Evolutionary conservation across 2,888 invertebrate species (phyloP), one percentile per base, ranked within the genome.

Genomic region (Nymphalis urticae): DNA sequence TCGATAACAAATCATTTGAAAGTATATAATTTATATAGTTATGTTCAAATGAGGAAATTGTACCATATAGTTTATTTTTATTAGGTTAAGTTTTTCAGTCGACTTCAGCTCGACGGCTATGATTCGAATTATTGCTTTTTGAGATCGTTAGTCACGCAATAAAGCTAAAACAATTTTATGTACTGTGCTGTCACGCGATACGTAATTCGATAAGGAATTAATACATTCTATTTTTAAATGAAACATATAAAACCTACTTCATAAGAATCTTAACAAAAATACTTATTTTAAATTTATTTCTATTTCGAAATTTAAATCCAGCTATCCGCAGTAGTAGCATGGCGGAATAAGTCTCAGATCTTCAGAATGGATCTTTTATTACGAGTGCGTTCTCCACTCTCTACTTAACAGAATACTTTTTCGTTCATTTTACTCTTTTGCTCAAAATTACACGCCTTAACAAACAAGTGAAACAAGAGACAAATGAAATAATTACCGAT

Each of bases 121-220:
- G 42, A 32, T 24, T 61, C 24, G 48, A 48, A 61, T 48, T 48
- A 61, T 63, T 36, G 53, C 61, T 21, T 62, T 48, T 53, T 1
- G 54, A 17, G 48, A 36, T 36, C 53, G 50, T 42, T 51, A 56
- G 56, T 56, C 56, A 62, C 62, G 62, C 66, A 62, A 61, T 54
- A 67, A 61, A 56, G 48, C 54, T 32, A 56, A 66, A 54, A 66
- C 56, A 66, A 66, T 66, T 66, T 62, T 62, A 62, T 66, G 62
- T 56, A 48, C 56, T 54, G 16, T 16, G 24, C 21, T 53, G 68
- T 56, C 69, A 69, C 69, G 69, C 69, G 56, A 69, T 48, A 42
- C 47, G 42, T 69, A 65, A 65, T 56, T 64, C 68, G 64, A 68
- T 64, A 64, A 64, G 42, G 66, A 32, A 66, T 61, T 66, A 66